Evolutionary conservation across 2,113 vertebrate species (phyloP), one percentile per base, ranked within the genome.

Genomic region (Cathartes aura): DNA sequence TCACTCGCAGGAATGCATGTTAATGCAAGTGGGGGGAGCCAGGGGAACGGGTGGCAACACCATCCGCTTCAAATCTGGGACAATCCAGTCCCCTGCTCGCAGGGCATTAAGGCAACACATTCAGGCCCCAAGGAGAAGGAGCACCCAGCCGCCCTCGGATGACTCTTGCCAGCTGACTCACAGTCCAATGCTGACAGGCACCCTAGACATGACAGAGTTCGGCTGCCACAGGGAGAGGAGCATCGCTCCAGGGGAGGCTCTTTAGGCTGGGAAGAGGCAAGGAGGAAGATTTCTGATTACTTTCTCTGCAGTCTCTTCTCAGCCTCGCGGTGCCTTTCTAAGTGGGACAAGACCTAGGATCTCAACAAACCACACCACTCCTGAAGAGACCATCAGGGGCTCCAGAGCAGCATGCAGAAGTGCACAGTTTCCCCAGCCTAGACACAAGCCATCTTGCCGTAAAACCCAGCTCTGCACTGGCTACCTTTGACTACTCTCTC

Each of bases 81-180:
- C 97, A 95, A 78, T 30, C 80, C 50, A 58, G 45, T 48, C 63
- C 63, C 74, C 32, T 62, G 55, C 72, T 96, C 13, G 3, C 63
- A 21, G 64, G 71, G 32, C 63, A 76, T 94, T 85, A 76, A 73
- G 88, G 83, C 90, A 93, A 83, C 11, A 29, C 34, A 58, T 50
- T 74, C 85, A 86, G 63, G 82, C 95, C 74, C 68, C 67, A 48
- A 75, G 92, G 53, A 96, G 66, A 82, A 90, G 85, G 75, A 93
- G 90, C 68, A 81, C 60, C 88, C 91, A 78, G 86, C 38, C 3
- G 43, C 72, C 85, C 90, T 93, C 40, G n/a, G 74, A 94, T 62
- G 58, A 90, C 90, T 96, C 63, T 13, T 30, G 68, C 80, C 80
- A 78, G 88, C 80, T 90, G 90, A 92, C 67, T 94, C 82, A 63